phyloP scores from a whole-genome alignment of 2,113 vertebrate genomes.

The Entelurus aequoreus region DNA sequence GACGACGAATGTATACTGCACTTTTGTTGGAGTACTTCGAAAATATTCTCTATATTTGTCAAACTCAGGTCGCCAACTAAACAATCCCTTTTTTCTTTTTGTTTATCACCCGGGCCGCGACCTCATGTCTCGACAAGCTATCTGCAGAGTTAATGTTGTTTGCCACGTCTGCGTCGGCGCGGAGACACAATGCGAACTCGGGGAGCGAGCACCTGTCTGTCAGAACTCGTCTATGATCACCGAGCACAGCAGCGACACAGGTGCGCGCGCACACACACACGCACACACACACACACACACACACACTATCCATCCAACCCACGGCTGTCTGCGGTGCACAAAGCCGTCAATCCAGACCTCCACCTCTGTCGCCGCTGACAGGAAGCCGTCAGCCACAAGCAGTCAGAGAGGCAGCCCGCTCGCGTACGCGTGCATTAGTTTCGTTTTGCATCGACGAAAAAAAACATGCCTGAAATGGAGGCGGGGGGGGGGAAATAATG shows the following conservation, averaged over 20 bases:
- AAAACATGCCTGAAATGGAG: slow-evolving; percentile 26
- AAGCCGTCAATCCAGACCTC: slow-evolving; percentile 61
- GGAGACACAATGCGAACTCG: slow-evolving; percentile 49
- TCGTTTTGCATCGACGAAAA: slow-evolving; percentile 29
- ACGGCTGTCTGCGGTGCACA: slow-evolving; percentile 59
- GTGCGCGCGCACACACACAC: slow-evolving; percentile 22
- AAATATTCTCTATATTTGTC: slow-evolving; percentile 6
- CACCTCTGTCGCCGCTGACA: slow-evolving; percentile 51
- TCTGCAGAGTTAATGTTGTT: slow-evolving; percentile 49
- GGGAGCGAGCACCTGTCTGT: slow-evolving; percentile 40
- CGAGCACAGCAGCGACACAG: slow-evolving; percentile 40
- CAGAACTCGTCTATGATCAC: slow-evolving; percentile 51
- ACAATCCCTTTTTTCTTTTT: slow-evolving; percentile 10
- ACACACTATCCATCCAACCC: slow-evolving; percentile 28
- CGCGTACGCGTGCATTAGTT: slow-evolving; percentile 43
- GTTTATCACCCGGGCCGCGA: slow-evolving; percentile 42
- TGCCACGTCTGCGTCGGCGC: slow-evolving; percentile 37
- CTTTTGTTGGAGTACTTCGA: no score
- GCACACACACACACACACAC: no score
- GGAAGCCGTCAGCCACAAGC: slow-evolving; percentile 35
- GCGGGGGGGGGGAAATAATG: not conserved
- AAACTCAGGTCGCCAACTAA: not conserved
- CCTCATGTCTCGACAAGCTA: slow-evolving; percentile 40
- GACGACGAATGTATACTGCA: no score
- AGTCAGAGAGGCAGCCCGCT: slow-evolving; percentile 23